Base-by-base conservation (phyloP, 2,797 vertebrate species). In the Acanthurus tractus region DNA sequence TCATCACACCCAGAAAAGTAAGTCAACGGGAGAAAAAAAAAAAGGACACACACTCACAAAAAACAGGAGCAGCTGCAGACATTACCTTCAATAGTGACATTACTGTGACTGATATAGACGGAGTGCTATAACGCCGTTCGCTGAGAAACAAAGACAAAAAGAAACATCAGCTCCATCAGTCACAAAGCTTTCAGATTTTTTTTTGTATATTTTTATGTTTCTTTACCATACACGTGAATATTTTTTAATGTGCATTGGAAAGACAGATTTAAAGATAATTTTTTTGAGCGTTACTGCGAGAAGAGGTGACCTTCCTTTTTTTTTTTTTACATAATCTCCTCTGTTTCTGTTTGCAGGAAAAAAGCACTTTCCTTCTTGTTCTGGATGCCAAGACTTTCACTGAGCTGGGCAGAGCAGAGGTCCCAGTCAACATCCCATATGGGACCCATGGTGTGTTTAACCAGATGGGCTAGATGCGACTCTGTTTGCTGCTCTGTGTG, bases 341-440 rank as follows among this genome's bases (percentile, higher is more conserved):
- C 23, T 71, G 4, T 57, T 78, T 78, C 40, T 77, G 54, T 79
- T 92, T 94, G 67, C 91, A 99, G 97, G 94, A 96, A 65, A 96
- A 89, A 90, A 96, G 90, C 65, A 96, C 95, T 76, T 99, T 98
- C 90, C 94, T 99, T 13, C 95, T 99, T 0, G 81, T 97, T 46
- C 90, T 99, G 92, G 96, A 99, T 85, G 97, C 97, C 62, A 96
- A 96, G 93, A 97, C 95, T 76, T 98, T 99, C 91, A 93, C 61
- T 17, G 97, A 99, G 70, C 48, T 99, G 86, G 97, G 96, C n/a
- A 90, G 96, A 87, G 97, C 97, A 0, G 96, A 97, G 72, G 96
- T 98, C 0, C 92, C 96, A 13, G 96, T 97, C 83, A 93, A 92
- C 87, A 95, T 98, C 63, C 96, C 97, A 10, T 97, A 94, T 1